Evolutionary conservation across 2,797 vertebrate species (phyloP).

Genomic region (Threskiornis aethiopicus): DNA sequence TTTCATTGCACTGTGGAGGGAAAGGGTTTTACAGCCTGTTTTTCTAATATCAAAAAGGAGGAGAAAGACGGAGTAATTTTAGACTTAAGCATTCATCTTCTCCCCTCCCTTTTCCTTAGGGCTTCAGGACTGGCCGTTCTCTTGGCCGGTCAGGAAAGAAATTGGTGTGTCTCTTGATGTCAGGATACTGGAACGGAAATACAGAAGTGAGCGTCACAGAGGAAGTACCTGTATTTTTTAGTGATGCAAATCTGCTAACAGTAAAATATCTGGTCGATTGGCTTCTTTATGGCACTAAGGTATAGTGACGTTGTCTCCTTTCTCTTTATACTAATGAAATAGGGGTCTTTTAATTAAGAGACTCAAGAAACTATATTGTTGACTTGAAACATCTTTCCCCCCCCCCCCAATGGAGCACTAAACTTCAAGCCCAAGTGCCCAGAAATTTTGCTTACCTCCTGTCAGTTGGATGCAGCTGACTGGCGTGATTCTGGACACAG

Average conservation of each 20-base stretch:
- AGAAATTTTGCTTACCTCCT: background rate
- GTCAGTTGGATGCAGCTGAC: background rate
- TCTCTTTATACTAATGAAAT: background rate
- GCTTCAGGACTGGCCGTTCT: background rate
- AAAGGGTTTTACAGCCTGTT: background rate
- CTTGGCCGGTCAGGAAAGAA: background rate
- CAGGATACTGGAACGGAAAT: background rate
- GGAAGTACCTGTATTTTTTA: background rate
- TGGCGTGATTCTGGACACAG: background rate
- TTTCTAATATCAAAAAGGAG: background rate
- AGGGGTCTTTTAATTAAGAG: background rate
- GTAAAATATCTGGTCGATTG: background rate
- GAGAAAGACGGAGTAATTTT: background rate
- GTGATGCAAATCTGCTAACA: background rate
- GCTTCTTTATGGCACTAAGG: background rate
- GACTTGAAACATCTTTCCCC: background rate
- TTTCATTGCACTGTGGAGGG: background rate
- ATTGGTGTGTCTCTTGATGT: background rate
- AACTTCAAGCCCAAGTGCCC: background rate
- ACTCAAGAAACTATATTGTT: background rate
- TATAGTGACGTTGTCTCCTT: background rate
- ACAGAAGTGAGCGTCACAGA: background rate
- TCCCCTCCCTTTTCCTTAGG: background rate
- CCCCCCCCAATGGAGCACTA: background rate
- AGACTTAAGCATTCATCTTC: background rate